Percentiles rank a stretch among this genome's conserved stretches.
phyloP scores from a whole-genome alignment of 2,888 invertebrate species.

The Sceliomorpha sp. region DNA sequence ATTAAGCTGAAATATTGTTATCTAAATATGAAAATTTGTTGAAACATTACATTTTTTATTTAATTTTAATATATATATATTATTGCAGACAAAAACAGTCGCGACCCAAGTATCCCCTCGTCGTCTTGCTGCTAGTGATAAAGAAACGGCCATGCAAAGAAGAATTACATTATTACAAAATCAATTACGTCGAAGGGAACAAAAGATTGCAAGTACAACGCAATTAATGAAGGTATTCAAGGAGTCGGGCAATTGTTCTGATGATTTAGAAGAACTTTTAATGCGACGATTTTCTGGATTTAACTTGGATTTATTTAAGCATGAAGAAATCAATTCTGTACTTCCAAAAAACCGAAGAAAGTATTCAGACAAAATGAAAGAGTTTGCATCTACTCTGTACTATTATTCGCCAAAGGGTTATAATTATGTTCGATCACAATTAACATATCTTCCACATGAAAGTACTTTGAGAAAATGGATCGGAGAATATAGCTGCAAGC shows the following conservation, averaged over 20 bases:
- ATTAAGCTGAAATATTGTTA: no score
- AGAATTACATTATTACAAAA: conserved; percentile 6
- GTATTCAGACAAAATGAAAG: conserved; percentile 24
- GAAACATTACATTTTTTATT: no score
- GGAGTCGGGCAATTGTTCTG: conserved; percentile 6
- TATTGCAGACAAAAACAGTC: conserved; percentile 5
- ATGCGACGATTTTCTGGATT: conserved; percentile 10
- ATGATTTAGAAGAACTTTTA: conserved; percentile 17
- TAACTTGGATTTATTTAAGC: conserved; percentile 19
- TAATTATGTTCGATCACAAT: conserved; percentile 13
- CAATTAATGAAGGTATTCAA: conserved; percentile 1
- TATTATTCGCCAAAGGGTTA: conserved; percentile 31
- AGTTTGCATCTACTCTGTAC: conserved; percentile 33
- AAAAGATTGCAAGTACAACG: background rate
- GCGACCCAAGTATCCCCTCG: conserved; percentile 8
- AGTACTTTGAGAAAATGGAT: conserved; percentile 23
- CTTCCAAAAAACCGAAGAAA: conserved; percentile 2
- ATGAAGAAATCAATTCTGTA: conserved; percentile 16
- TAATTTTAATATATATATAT: background rate
- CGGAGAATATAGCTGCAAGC: conserved; percentile 9
- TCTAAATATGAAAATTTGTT: no score
- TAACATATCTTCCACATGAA: conserved; percentile 15
- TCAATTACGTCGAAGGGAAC: conserved; percentile 1
- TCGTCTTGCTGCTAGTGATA: background rate
- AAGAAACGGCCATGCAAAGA: background rate